phyloP scores from a whole-genome alignment of 2,113 vertebrate genomes.

The Plectropomus leopardus region DNA sequence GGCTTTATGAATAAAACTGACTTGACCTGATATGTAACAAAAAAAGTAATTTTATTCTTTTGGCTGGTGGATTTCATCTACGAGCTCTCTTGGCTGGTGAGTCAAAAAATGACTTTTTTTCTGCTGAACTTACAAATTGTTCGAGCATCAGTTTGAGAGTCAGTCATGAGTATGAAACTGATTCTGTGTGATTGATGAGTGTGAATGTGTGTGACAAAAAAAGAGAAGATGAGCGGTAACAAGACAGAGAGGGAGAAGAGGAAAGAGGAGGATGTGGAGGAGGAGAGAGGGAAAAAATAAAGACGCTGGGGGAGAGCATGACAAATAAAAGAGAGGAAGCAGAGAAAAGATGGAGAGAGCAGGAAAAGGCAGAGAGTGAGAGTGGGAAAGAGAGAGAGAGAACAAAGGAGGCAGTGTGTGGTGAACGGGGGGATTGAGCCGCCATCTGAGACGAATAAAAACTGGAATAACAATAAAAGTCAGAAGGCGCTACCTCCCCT shows the following conservation, averaged over 20 bases:
- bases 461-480: slow-evolving; percentile 83
- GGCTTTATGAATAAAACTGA: too few relatives aligned
- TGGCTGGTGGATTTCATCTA: too few relatives aligned
- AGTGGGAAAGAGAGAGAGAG: slow-evolving; percentile 43
- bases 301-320: slow-evolving; percentile 13
- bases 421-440: slow-evolving; percentile 68
- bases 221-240: not conserved
- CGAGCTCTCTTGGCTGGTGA: too few relatives aligned
- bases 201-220: not conserved
- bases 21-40: too few relatives aligned
- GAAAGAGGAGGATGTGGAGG: not conserved
- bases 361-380: slow-evolving; percentile 19
- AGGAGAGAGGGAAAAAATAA: not conserved
- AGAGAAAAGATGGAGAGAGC: slow-evolving; percentile 25
- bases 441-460: slow-evolving; percentile 84
- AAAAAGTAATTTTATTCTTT: too few relatives aligned
- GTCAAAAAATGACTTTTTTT: too few relatives aligned
- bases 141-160: not conserved
- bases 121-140: too few relatives aligned
- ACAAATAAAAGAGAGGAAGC: slow-evolving; percentile 43
- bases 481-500: slow-evolving; percentile 72
- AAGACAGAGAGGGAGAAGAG: not conserved
- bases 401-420: slow-evolving; percentile 82
- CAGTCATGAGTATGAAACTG: not conserved
- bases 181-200: not conserved